Percentiles rank a stretch among this genome's conserved stretches.
These are phyloP conservation scores for Rhea pennata DNA, from an alignment of 2,113 vertebrate genomes.

Conservation along the genomic window DNA sequence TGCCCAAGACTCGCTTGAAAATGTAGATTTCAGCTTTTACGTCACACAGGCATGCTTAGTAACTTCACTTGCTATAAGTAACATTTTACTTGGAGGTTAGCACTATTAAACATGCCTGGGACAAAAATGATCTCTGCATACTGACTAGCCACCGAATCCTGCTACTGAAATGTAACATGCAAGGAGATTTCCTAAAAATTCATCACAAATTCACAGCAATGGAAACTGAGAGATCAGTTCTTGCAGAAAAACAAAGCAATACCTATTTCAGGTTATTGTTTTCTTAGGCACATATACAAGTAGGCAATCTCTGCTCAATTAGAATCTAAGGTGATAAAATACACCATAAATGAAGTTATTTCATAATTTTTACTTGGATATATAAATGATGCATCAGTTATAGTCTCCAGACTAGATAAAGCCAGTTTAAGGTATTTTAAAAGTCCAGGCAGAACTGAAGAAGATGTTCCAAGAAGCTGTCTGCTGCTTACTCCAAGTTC, in stretches of 20 bases:
- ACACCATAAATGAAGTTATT: neutral
- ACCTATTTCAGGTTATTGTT: neutral
- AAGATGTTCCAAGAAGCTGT: neutral
- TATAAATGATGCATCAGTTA: neutral
- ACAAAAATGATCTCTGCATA: slow-evolving; percentile 4
- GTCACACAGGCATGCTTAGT: slow-evolving; percentile 20
- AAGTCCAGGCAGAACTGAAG: neutral
- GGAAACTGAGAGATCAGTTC: neutral
- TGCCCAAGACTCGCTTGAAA: slow-evolving; percentile 14
- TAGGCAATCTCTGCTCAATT: neutral
- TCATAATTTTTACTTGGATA: neutral
- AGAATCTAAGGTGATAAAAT: slow-evolving; percentile 13
- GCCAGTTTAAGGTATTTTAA: neutral
- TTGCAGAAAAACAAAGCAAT: neutral
- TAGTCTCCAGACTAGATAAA: neutral
- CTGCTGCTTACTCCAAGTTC: rapidly evolving
- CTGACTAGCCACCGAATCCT: neutral
- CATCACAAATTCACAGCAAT: neutral
- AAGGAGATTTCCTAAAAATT: slow-evolving; percentile 6
- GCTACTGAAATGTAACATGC: neutral
- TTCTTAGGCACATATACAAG: neutral
- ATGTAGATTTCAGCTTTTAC: slow-evolving; percentile 15
- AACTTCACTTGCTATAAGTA: slow-evolving; percentile 57
- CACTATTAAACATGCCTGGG: neutral
- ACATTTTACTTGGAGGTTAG: slow-evolving; percentile 50